Percentiles rank a stretch among this genome's conserved stretches.
These are phyloP conservation scores for Spea bombifrons DNA, from an alignment of 2,113 vertebrate genomes.

Conservation along the genomic window DNA sequence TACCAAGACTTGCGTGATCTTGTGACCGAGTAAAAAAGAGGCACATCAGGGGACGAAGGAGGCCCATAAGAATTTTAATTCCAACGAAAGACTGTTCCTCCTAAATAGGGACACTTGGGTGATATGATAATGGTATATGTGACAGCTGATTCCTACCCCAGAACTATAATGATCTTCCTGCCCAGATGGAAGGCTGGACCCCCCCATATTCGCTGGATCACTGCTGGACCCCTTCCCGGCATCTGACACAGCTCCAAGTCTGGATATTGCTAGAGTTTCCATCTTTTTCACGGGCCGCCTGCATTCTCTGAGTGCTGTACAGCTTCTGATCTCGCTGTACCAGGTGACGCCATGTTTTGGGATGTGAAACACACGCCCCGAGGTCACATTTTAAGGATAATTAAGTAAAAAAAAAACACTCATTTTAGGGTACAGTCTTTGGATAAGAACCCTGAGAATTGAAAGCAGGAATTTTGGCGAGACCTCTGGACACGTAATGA, in stretches of 20 bases:
- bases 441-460: neutral
- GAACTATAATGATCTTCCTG: too few relatives aligned
- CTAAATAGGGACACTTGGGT: too few relatives aligned
- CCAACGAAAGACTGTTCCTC: too few relatives aligned
- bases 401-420: neutral
- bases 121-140: too few relatives aligned
- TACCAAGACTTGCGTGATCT: too few relatives aligned
- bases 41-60: too few relatives aligned
- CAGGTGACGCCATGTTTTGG: neutral
- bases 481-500: neutral
- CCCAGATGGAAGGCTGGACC: too few relatives aligned
- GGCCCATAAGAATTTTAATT: too few relatives aligned
- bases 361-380: neutral
- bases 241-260: conserved; percentile 9
- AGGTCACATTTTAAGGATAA: neutral
- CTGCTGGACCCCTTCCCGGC: neutral
- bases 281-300: neutral
- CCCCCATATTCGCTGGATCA: neutral
- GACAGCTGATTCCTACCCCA: too few relatives aligned
- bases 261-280: conserved; percentile 1
- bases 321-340: neutral
- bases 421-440: neutral
- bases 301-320: neutral
- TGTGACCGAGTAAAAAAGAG: too few relatives aligned
- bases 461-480: neutral